Conservation (phyloP, 2,113 vertebrate species). For the Sylvietta virens region DNA sequence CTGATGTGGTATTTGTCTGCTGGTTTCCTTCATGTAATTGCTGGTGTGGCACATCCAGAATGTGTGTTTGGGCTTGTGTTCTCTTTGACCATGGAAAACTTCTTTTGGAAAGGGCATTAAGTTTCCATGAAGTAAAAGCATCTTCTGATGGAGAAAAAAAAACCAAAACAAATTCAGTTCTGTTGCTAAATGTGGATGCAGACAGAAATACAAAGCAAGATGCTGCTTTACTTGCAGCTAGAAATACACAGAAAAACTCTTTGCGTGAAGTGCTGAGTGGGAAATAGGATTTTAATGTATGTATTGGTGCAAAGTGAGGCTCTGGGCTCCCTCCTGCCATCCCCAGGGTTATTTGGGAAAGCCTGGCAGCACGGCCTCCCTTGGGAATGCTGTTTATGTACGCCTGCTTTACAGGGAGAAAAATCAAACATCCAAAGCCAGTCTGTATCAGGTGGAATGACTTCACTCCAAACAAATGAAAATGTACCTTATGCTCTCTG, state of each 20-base stretch:
- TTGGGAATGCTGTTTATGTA: neutral
- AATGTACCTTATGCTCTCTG: neutral
- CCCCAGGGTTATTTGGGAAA: neutral
- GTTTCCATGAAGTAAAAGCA: neutral
- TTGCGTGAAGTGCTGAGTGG: neutral
- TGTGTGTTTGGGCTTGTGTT: neutral
- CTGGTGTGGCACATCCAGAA: accelerated
- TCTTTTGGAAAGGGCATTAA: neutral
- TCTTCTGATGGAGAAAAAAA: neutral
- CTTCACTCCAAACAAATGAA: neutral
- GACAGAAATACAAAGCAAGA: neutral
- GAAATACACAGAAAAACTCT: neutral
- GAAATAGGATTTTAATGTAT: neutral
- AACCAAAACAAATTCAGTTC: neutral
- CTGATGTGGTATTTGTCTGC: neutral
- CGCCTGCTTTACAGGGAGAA: neutral
- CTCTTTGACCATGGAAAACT: neutral
- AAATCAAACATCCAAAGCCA: neutral
- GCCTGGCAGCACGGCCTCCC: neutral
- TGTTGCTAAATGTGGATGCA: neutral
- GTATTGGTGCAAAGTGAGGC: neutral
- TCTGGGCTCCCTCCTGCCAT: neutral
- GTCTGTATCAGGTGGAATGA: neutral
- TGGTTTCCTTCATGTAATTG: neutral
- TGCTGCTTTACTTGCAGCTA: neutral